A percentile compares a stretch with the other conserved stretches of the same genome.
Conservation (phyloP, 2,888 invertebrate genomes). For the Dorcus parallelipipedus region DNA sequence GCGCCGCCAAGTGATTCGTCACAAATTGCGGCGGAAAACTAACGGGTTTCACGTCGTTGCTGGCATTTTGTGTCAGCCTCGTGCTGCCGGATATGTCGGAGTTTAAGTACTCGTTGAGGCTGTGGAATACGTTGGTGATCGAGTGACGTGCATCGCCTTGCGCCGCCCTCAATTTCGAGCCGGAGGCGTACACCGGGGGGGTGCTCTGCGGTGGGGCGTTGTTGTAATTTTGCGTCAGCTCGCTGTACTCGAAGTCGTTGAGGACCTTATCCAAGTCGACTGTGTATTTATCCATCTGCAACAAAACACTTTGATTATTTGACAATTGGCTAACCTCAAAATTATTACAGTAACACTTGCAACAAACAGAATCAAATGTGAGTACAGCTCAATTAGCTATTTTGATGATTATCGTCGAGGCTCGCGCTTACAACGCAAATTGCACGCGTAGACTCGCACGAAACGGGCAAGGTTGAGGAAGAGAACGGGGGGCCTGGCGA, state of each 20-base stretch:
- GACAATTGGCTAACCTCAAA: slow-evolving; percentile 18
- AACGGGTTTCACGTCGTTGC: too few relatives aligned
- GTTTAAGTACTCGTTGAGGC: slow-evolving; percentile 60
- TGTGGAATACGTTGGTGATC: slow-evolving; percentile 63
- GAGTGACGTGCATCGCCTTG: slow-evolving; percentile 41
- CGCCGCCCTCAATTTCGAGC: slow-evolving; percentile 12
- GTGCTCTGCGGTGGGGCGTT: slow-evolving; percentile 5
- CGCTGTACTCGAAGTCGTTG: slow-evolving; percentile 78
- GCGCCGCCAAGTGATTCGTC: too few relatives aligned
- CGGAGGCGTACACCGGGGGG: slow-evolving; percentile 11
- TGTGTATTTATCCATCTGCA: slow-evolving; percentile 49
- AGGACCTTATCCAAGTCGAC: slow-evolving; percentile 81
- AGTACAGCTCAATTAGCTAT: neutral
- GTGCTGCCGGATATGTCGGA: slow-evolving; percentile 38
- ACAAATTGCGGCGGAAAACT: too few relatives aligned
- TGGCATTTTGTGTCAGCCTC: neutral
- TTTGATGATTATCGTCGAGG: neutral
- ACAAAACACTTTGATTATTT: slow-evolving; percentile 10
- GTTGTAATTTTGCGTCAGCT: slow-evolving; percentile 47
- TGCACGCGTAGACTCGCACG: neutral
- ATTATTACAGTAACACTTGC: neutral
- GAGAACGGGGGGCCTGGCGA: too few relatives aligned
- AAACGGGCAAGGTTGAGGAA: too few relatives aligned
- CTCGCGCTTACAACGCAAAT: neutral
- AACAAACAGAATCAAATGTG: neutral